Evolutionary conservation across 2,797 vertebrate species (phyloP).

Genomic region (Sebastolobus alascanus): DNA sequence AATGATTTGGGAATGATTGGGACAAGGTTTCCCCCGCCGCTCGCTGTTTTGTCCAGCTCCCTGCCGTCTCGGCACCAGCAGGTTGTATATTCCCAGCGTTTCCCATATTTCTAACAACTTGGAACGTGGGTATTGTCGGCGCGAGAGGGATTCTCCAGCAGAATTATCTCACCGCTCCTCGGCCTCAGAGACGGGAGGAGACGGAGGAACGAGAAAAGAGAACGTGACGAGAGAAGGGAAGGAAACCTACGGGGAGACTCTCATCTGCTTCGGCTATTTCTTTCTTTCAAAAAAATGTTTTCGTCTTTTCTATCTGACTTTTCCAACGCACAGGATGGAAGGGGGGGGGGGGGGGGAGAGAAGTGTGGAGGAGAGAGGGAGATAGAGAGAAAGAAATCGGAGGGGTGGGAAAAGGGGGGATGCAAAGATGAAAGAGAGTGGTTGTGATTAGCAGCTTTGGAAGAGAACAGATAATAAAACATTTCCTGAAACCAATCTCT

Average conservation of each 20-base stretch:
- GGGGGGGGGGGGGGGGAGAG: conserved; percentile 7
- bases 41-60: conserved; percentile 61
- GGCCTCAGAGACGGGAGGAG: conserved; percentile 51
- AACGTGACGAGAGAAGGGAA: neutral
- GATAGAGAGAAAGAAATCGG: conserved; percentile 48
- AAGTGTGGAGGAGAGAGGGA: conserved; percentile 28
- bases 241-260: conserved; percentile 35
- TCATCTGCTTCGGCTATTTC: conserved; percentile 20
- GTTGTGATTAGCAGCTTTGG: conserved; percentile 81
- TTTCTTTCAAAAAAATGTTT: neutral
- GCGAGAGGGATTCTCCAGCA: conserved; percentile 45
- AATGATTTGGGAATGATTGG: conserved; percentile 81
- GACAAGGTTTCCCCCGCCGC: conserved; percentile 62
- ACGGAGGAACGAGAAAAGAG: conserved; percentile 10
- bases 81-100: conserved; percentile 74
- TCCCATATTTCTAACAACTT: conserved; percentile 72
- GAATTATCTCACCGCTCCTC: conserved; percentile 48
- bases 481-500: conserved; percentile 81
- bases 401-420: conserved; percentile 56
- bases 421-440: conserved; percentile 81
- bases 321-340: conserved; percentile 33
- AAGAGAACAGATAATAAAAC: conserved; percentile 79
- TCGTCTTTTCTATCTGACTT: conserved; percentile 34
- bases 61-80: conserved; percentile 72
- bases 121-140: conserved; percentile 41